phyloP scores from a whole-genome alignment of 2,888 invertebrate genomes.

The Arge pagana region DNA sequence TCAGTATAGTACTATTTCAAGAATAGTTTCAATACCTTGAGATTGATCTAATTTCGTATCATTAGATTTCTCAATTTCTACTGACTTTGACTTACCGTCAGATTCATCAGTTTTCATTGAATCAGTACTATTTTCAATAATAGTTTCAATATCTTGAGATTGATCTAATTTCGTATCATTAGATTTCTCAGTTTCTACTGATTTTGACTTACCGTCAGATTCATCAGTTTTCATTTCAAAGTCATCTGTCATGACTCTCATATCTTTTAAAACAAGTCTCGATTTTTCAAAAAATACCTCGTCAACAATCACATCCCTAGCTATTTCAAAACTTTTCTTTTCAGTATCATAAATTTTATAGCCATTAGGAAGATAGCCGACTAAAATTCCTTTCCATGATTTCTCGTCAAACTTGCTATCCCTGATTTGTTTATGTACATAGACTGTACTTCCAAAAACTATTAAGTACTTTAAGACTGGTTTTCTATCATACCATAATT shows the following conservation, averaged over 20 bases:
- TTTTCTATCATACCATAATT: conserved; percentile 49
- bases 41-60: background rate
- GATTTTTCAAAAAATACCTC: conserved; percentile 40
- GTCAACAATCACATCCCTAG: conserved; percentile 48
- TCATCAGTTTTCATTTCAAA: conserved; percentile 17
- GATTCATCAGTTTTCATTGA: conserved; percentile 18
- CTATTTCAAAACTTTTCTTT: conserved; percentile 39
- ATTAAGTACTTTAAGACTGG: conserved; percentile 43
- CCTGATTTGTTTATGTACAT: conserved; percentile 43
- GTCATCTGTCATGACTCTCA: too few species aligned
- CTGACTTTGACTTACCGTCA: conserved; percentile 21
- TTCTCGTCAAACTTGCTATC: conserved; percentile 46
- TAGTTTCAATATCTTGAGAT: too few species aligned
- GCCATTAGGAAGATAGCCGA: conserved; percentile 46
- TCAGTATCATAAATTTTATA: conserved; percentile 47
- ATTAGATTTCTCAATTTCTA: background rate
- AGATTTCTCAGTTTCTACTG: conserved; percentile 1
- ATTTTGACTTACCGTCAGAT: too few species aligned
- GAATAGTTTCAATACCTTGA: too few species aligned
- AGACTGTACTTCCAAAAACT: conserved; percentile 47
- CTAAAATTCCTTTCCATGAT: conserved; percentile 46
- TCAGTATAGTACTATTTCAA: too few species aligned
- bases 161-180: conserved; percentile 8
- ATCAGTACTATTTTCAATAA: too few species aligned
- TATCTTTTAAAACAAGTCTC: conserved; percentile 29